Conservation (phyloP, 2,888 invertebrate species). For the Perithous albicinctus region DNA sequence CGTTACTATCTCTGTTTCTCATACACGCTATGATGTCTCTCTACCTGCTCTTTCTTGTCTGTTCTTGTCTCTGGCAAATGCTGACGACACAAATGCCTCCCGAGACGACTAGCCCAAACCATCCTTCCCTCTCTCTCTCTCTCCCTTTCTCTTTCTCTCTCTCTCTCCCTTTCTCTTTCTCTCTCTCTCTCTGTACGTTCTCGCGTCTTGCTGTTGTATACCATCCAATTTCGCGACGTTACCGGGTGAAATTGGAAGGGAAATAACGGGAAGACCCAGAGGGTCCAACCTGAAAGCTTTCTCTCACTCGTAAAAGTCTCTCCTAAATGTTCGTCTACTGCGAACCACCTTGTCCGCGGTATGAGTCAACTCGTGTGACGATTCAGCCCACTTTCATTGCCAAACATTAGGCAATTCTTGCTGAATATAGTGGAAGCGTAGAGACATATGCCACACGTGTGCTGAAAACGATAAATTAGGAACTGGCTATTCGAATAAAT, state of each 20-base stretch:
- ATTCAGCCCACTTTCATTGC: neutral
- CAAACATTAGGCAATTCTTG: neutral
- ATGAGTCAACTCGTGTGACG: too few species aligned
- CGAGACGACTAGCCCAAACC: neutral
- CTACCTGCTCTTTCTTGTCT: conserved; percentile 42
- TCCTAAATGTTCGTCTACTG: neutral
- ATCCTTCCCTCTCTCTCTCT: neutral
- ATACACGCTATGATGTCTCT: conserved; percentile 4
- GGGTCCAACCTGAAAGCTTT: neutral
- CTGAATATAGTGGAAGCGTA: too few species aligned
- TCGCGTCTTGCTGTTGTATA: conserved; percentile 27
- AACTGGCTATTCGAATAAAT: too few species aligned
- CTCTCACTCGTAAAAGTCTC: conserved; percentile 33
- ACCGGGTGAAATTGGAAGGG: conserved; percentile 64
- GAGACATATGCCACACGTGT: too few species aligned
- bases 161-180: neutral
- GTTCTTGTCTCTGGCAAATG: conserved; percentile 13
- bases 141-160: conserved; percentile 1
- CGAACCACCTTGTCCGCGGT: neutral
- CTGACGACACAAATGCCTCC: conserved; percentile 5
- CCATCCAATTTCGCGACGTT: conserved; percentile 64
- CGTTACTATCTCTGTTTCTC: conserved; percentile 4
- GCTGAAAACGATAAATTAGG: too few species aligned
- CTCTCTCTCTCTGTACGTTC: neutral
- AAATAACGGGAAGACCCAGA: conserved; percentile 57